Evolutionary conservation across 2,113 vertebrate genomes (phyloP).

Genomic region (Myrmecophaga tridactyla): DNA sequence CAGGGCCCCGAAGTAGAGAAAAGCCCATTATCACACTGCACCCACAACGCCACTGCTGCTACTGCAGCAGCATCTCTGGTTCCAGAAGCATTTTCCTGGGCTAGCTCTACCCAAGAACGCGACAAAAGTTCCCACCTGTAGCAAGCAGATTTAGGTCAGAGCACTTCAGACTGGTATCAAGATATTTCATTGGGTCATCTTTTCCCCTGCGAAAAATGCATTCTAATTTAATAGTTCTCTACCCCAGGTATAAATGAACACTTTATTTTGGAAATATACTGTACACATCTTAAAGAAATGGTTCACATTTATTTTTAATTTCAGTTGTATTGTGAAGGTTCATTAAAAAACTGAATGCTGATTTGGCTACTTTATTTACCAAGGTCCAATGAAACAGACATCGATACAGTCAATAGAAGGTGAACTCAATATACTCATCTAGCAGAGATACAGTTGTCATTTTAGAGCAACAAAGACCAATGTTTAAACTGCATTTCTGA

Average conservation of each 20-base stretch:
- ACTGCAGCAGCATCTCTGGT: not conserved
- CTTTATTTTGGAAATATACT: not conserved
- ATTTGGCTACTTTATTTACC: not conserved
- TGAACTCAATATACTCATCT: not conserved
- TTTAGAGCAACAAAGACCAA: not conserved
- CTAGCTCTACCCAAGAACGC: not conserved
- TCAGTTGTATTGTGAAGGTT: not conserved
- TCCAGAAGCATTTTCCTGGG: not conserved
- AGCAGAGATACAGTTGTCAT: not conserved
- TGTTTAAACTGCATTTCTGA: not conserved
- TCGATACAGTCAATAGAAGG: not conserved
- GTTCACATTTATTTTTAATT: not conserved
- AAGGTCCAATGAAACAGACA: not conserved
- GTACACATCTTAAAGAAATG: not conserved
- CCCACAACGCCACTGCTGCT: rapidly evolving
- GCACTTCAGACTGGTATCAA: not conserved
- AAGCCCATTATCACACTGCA: not conserved
- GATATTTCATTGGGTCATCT: not conserved
- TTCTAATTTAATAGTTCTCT: not conserved
- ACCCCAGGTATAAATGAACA: not conserved
- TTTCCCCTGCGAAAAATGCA: not conserved
- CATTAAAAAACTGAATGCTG: not conserved
- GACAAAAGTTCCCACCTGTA: not conserved
- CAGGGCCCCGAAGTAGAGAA: not conserved
- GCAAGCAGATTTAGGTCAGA: not conserved